These are phyloP conservation scores for Entelurus aequoreus DNA, from an alignment of 2,113 vertebrate species.

Conservation along the genomic window DNA sequence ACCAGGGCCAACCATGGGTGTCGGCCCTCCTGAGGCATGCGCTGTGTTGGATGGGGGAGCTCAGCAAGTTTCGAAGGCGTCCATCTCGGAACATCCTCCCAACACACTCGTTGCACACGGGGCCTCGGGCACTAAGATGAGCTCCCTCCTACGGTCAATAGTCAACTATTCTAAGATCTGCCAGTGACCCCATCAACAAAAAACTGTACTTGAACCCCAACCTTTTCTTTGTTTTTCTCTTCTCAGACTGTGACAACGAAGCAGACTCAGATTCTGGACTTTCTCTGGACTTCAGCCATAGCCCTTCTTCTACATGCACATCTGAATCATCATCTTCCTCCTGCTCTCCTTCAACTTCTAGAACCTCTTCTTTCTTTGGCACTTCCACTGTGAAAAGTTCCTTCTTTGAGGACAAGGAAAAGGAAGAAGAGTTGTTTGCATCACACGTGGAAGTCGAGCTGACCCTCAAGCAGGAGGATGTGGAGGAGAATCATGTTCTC, in stretches of 20 bases:
- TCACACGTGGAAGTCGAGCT: slow-evolving; percentile 64
- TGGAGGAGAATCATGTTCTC: slow-evolving; percentile 66
- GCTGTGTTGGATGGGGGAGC: too few species aligned
- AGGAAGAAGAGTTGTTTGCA: slow-evolving; percentile 76
- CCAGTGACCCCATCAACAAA: too few species aligned
- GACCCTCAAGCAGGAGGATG: slow-evolving; percentile 70
- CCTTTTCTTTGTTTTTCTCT: too few species aligned
- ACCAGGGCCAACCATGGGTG: too few species aligned
- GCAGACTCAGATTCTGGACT: slow-evolving; percentile 93
- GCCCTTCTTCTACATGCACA: slow-evolving; percentile 81
- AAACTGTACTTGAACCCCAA: too few species aligned
- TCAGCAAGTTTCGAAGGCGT: too few species aligned
- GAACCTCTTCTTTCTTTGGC: slow-evolving; percentile 46
- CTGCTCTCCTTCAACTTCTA: slow-evolving; percentile 64
- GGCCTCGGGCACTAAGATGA: too few species aligned
- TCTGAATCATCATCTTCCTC: slow-evolving; percentile 80
- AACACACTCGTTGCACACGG: too few species aligned
- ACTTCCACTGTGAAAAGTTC: slow-evolving; percentile 35
- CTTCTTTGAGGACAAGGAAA: slow-evolving; percentile 71
- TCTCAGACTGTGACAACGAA: slow-evolving; percentile 16
- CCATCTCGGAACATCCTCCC: too few species aligned
- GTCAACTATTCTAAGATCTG: too few species aligned
- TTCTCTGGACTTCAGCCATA: slow-evolving; percentile 87
- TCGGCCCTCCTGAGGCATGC: too few species aligned
- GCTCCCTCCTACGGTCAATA: too few species aligned